phyloP scores from a whole-genome alignment of 1,140 invertebrate genomes.

The Apis dorsata region DNA sequence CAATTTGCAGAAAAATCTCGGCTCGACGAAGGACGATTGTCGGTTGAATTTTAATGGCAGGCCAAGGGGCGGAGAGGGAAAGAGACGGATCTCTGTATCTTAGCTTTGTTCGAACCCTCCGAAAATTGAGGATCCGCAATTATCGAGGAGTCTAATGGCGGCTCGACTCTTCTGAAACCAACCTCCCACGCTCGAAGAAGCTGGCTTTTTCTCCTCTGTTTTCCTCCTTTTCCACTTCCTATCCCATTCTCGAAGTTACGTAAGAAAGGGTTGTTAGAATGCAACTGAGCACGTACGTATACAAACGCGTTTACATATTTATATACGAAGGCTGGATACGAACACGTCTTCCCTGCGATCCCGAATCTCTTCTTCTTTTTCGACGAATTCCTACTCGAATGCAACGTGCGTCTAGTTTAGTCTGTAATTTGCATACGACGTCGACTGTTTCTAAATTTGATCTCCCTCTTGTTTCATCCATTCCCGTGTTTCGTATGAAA shows the following conservation, averaged over 20 bases:
- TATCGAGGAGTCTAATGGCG: background rate
- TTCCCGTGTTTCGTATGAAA: background rate
- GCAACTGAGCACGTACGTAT: slow-evolving; percentile 6
- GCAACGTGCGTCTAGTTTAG: background rate
- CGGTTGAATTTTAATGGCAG: background rate
- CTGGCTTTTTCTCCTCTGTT: background rate
- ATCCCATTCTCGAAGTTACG: background rate
- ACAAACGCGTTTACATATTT: background rate
- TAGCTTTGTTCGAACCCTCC: background rate
- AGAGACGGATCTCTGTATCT: background rate
- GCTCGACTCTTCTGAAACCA: background rate
- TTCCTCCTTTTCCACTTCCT: background rate
- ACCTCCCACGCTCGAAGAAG: background rate
- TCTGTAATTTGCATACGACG: slow-evolving; percentile 9
- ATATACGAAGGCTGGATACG: background rate
- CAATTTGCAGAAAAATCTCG: slow-evolving; percentile 24
- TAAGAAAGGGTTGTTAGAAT: background rate
- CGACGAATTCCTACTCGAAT: background rate
- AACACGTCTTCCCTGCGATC: background rate
- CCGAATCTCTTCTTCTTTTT: background rate
- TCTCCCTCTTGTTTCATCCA: background rate
- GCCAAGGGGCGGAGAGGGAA: background rate
- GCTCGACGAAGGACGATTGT: background rate
- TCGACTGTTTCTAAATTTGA: background rate
- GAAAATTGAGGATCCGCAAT: background rate